Evolutionary conservation across 2,797 vertebrate species (phyloP), one percentile per base, ranked within the genome.

Genomic region (Amazonetta brasiliensis): DNA sequence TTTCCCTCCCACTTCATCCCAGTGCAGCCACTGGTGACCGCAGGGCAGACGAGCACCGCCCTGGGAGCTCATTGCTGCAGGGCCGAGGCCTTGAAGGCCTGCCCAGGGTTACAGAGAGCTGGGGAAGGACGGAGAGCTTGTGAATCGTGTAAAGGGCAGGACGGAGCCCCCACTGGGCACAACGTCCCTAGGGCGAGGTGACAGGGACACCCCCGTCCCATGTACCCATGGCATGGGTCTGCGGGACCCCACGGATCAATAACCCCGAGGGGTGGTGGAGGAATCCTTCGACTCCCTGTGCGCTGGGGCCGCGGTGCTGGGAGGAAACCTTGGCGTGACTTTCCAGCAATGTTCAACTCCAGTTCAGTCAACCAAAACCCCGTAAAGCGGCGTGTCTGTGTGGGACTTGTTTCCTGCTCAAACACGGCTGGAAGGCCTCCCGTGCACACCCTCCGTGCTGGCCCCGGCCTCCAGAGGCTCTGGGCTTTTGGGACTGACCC

Each of bases 191-290:
- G 13, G 25, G 12, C 0, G 2, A 85, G 60, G 76, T 50, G 50
- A n/a, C 59, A 90, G 43, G 30, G 46, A 59, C 33, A 19, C 21
- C 35, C 39, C 44, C 3, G 4, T 48, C 7, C 46, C 60, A 58
- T 0, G 0, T n/a, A 50, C 30, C 69, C 4, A 0, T 18, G 43
- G 30, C 56, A 52, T 39, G 85, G 23, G 11, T 21, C 1, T 1
- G 23, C 0, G 2, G 48, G 44, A 25, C 35, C 56, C 41, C 21
- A 13, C 2, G 31, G 55, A 93, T 73, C 63, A 72, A 58, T 1
- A 48, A 78, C 64, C 25, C 87, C 41, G 41, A 78, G 48, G 25
- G 41, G 62, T 86, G 66, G 41, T 56, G 43, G 59, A 67, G 20
- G 19, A 90, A 52, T 37, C 28, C 2, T 46, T 62, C 58, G 4